A percentile compares a stretch with the other conserved stretches of the same genome.
phyloP scores from a whole-genome alignment of 2,888 invertebrate genomes.

The Tinea trinotella region DNA sequence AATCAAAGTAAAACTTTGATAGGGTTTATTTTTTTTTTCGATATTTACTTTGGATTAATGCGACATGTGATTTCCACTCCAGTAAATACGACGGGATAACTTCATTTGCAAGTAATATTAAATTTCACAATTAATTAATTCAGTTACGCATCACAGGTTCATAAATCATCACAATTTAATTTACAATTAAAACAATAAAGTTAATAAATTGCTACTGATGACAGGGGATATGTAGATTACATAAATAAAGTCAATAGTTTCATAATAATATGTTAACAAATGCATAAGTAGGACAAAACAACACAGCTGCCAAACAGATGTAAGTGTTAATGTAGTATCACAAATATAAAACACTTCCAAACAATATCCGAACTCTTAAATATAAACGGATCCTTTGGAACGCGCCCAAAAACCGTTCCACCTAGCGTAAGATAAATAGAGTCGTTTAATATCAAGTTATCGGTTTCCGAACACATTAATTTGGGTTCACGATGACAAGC shows the following conservation, averaged over 20 bases:
- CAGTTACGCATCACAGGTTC: conserved; percentile 5
- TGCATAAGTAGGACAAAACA: conserved; percentile 35
- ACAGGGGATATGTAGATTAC: neutral
- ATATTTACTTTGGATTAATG: neutral
- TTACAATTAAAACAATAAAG: conserved; percentile 2
- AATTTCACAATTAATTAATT: conserved; percentile 1
- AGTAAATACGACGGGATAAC: neutral
- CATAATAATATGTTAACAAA: conserved; percentile 34
- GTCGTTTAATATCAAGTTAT: conserved; percentile 17
- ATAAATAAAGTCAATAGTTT: neutral
- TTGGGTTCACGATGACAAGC: conserved; percentile 30
- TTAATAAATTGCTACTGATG: neutral
- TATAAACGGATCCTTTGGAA: conserved; percentile 12
- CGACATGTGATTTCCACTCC: neutral
- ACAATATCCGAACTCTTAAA: neutral
- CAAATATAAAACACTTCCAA: conserved; percentile 15
- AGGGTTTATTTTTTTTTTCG: too few relatives aligned
- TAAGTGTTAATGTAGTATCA: neutral
- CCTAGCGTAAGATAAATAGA: conserved; percentile 17
- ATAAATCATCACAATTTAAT: neutral
- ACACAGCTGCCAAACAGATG: conserved; percentile 50
- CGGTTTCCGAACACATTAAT: conserved; percentile 19
- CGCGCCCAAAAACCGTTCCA: conserved; percentile 16
- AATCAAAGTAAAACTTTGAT: too few relatives aligned
- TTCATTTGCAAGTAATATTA: conserved; percentile 8